A percentile compares a stretch with the other conserved stretches of the same genome.
These are phyloP conservation scores for Ariopsis seemanni DNA, from an alignment of 2,113 vertebrate species.

Conservation along the genomic window DNA sequence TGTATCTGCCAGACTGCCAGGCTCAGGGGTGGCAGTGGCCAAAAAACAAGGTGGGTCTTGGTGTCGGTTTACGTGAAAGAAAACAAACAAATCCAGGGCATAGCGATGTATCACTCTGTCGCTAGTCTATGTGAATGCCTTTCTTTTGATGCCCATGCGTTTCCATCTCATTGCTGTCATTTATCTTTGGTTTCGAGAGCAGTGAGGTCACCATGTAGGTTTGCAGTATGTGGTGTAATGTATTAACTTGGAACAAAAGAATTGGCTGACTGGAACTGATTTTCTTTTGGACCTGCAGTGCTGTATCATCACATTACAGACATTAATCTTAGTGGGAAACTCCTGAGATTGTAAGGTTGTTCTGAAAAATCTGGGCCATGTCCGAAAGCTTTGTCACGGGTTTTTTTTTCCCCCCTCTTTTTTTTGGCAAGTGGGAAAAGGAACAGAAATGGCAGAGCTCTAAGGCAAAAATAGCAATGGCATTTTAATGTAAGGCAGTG, in stretches of 20 bases:
- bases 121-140: conserved; percentile 37
- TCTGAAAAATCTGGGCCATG: conserved; percentile 23
- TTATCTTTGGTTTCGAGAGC: conserved; percentile 1
- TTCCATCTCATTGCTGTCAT: conserved; percentile 51
- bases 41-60: conserved; percentile 86
- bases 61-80: background rate
- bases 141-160: conserved; percentile 34
- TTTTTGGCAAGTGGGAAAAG: conserved; percentile 7
- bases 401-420: background rate
- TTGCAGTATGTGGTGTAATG: background rate
- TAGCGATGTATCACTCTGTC: conserved; percentile 19
- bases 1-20: conserved; percentile 68
- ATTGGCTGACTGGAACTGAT: conserved; percentile 9
- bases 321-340: conserved; percentile 31
- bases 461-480: background rate
- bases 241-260: background rate
- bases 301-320: conserved; percentile 27
- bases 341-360: conserved; percentile 5
- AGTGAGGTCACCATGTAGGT: conserved; percentile 24
- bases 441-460: background rate
- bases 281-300: conserved; percentile 8
- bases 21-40: conserved; percentile 69
- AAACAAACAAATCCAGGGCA: background rate
- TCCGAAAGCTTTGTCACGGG: background rate
- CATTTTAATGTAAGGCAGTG: background rate